phyloP scores from a whole-genome alignment of 2,797 vertebrate species.

The Poecilia velifera region DNA sequence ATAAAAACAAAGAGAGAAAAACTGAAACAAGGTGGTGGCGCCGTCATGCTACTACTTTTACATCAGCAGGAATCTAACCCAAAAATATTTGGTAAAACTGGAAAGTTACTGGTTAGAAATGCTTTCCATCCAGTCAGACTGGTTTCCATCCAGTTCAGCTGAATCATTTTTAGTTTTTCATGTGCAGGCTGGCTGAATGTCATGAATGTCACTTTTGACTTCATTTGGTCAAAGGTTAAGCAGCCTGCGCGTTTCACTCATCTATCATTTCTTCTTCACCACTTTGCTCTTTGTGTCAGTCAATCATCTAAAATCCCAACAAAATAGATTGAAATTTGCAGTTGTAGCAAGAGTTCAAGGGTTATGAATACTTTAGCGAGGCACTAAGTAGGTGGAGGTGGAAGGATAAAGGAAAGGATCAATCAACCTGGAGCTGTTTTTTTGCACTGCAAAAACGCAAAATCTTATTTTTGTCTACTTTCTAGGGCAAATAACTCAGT shows the following conservation, averaged over 20 bases:
- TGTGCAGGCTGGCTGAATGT: background rate
- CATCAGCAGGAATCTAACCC: too few species aligned
- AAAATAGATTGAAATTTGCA: background rate
- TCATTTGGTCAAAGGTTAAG: background rate
- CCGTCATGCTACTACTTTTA: too few species aligned
- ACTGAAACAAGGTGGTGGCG: too few species aligned
- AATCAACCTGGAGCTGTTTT: background rate
- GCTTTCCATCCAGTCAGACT: background rate
- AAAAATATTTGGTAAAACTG: background rate
- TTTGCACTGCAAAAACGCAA: background rate
- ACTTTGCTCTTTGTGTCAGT: background rate
- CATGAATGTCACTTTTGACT: background rate
- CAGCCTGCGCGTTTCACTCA: too few species aligned
- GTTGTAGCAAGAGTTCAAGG: background rate
- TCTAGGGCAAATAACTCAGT: too few species aligned
- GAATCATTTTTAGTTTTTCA: background rate
- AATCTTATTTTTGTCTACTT: too few species aligned
- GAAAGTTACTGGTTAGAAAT: background rate
- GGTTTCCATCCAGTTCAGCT: too few species aligned
- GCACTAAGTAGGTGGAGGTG: background rate
- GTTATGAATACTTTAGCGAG: background rate
- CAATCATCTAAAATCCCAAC: background rate
- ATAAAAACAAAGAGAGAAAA: too few species aligned
- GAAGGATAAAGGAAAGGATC: background rate
- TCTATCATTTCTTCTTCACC: background rate